These are phyloP conservation scores for Sphenopsis melanotis DNA, from an alignment of 2,797 vertebrate species.

Conservation along the genomic window DNA sequence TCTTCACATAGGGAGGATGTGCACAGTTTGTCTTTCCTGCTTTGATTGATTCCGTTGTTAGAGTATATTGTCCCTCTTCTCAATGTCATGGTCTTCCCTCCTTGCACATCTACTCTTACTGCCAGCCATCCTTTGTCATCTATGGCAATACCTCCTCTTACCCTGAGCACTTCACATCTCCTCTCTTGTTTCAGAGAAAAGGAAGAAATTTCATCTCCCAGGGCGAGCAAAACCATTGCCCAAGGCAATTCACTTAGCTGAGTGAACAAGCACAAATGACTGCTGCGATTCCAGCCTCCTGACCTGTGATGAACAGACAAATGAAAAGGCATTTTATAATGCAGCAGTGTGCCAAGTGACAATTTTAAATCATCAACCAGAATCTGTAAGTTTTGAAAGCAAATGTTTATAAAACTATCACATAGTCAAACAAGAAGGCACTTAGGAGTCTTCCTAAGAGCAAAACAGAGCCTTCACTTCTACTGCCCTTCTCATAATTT, in stretches of 20 bases:
- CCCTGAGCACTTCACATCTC: not conserved
- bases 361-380: not conserved
- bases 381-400: not conserved
- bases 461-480: not conserved
- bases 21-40: not conserved
- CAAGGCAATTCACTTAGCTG: not conserved
- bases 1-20: accelerated
- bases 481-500: not conserved
- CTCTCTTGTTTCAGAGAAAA: not conserved
- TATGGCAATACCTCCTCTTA: not conserved
- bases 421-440: not conserved
- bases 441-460: not conserved
- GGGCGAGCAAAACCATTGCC: not conserved
- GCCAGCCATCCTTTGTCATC: not conserved
- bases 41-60: not conserved
- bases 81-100: not conserved
- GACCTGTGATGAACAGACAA: not conserved
- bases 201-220: not conserved
- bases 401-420: not conserved
- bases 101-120: not conserved
- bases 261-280: not conserved
- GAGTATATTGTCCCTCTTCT: not conserved
- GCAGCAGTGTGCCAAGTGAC: not conserved
- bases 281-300: not conserved
- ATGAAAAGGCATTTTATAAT: not conserved